Conservation (phyloP, 2,888 invertebrate genomes). For the Oscheius sp. region DNA sequence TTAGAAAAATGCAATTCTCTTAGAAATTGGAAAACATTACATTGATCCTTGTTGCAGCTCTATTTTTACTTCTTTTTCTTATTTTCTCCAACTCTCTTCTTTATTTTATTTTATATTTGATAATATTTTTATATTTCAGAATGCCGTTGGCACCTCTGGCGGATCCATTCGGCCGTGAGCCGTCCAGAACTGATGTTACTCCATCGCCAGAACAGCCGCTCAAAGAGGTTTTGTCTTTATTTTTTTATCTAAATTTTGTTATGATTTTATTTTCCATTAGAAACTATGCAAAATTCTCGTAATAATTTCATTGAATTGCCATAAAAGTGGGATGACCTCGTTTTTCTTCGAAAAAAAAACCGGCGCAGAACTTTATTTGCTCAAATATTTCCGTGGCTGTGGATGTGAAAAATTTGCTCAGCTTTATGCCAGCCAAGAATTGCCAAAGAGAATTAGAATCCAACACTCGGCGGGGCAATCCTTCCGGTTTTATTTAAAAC, state of each 20-base stretch:
- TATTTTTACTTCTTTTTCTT: too few relatives aligned
- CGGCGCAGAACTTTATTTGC: too few relatives aligned
- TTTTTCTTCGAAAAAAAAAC: background rate
- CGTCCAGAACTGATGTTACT: constrained; percentile 33
- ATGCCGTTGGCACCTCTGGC: constrained; percentile 60
- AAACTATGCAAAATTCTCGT: background rate
- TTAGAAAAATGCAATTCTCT: too few relatives aligned
- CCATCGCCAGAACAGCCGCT: constrained; percentile 35
- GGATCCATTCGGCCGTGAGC: constrained; percentile 50
- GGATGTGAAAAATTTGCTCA: constrained; percentile 9
- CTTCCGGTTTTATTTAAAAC: background rate
- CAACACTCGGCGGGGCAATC: background rate
- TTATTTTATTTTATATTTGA: too few relatives aligned
- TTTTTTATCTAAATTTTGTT: background rate
- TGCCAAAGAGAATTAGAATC: background rate
- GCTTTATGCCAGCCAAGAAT: constrained; percentile 24
- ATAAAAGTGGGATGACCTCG: too few relatives aligned
- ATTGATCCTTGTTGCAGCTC: too few relatives aligned
- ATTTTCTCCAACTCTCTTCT: too few relatives aligned
- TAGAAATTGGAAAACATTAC: too few relatives aligned
- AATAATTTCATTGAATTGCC: too few relatives aligned
- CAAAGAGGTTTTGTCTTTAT: constrained; percentile 23
- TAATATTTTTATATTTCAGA: background rate
- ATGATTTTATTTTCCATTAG: background rate
- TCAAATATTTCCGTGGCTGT: background rate